Base-by-base conservation (phyloP, 1,140 invertebrate genomes). In the Anoplolepis gracilipes region DNA sequence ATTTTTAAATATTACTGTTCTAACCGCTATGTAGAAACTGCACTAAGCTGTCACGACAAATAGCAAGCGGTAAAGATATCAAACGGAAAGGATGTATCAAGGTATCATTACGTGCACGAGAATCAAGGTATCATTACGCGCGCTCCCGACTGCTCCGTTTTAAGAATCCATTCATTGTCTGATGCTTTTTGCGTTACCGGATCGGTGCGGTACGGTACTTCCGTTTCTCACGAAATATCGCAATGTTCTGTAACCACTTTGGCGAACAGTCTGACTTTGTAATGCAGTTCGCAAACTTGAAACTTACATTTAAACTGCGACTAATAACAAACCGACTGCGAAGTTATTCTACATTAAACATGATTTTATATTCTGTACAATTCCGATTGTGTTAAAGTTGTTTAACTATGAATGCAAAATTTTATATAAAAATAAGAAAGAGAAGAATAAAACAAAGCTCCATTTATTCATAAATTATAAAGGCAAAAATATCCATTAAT, bases 161-260 rank as follows among this genome's bases (percentile, higher is more conserved):
- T 49, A 78, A 46, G 59, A 78, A 33, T 49, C 59, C 75, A 78
- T 78, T 78, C 39, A 78, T 78, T 78, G 75, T 64, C 75, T 33
- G 59, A 22, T 30, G 59, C 28, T 78, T 33, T 78, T 19, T 65
- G 53, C 28, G 11, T 22, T n/a, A 39, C 42, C 3, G 25, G 75
- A 30, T 77, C 57, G 55, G 16, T 62, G 36, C 28, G 75, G 33
- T 53, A 59, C 3, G 16, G 42, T 19, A 39, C 39, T 78, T 78
- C 75, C 59, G 39, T 78, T 78, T 65, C 75, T 78, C 75, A 49
- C 59, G 59, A 69, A 79, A 69, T 69, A 55, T 69, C 46, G 62
- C 46, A 39, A 28, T 36, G 46, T 28, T 19, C 30, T 16, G n/a
- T 22, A 64, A 69, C 16, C 62, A 36, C 30, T 53, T 39, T 25